A percentile compares a stretch with the other conserved stretches of the same genome.
These are phyloP conservation scores for Zaprionus capensis DNA, from an alignment of 1,140 invertebrate species.

Conservation along the genomic window DNA sequence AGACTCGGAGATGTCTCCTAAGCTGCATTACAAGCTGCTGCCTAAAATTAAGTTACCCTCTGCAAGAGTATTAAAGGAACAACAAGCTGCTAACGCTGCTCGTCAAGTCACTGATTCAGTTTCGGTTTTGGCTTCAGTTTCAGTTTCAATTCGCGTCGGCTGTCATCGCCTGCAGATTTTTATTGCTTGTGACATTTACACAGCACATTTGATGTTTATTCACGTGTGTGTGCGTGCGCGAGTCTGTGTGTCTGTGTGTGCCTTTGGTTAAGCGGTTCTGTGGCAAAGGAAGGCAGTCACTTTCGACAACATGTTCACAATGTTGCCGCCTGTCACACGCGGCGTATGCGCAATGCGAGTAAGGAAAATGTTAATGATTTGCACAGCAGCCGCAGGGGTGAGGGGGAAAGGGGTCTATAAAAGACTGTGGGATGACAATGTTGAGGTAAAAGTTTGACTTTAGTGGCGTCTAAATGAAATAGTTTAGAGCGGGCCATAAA, in stretches of 20 bases:
- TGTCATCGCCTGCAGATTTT: constrained; percentile 55
- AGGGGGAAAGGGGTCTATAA: no score
- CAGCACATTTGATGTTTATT: constrained; percentile 58
- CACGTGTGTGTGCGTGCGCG: constrained; percentile 15
- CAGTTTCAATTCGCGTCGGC: constrained; percentile 17
- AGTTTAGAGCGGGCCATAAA: constrained; percentile 46
- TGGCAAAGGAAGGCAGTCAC: constrained; percentile 35
- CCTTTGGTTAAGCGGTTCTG: constrained; percentile 47
- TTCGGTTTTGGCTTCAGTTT: constrained; percentile 34
- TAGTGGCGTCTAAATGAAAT: constrained; percentile 51
- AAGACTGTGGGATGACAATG: not conserved
- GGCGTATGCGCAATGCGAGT: constrained; percentile 53
- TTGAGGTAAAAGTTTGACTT: constrained; percentile 26
- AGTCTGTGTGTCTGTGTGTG: constrained; percentile 15
- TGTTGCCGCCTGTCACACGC: constrained; percentile 46
- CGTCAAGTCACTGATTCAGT: constrained; percentile 52
- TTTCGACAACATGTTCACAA: constrained; percentile 37
- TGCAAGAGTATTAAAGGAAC: not conserved
- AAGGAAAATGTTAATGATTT: constrained; percentile 50
- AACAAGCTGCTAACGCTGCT: constrained; percentile 23
- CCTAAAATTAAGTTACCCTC: not conserved
- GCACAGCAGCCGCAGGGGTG: constrained; percentile 24
- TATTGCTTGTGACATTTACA: constrained; percentile 64
- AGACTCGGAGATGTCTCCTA: not conserved
- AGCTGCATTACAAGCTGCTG: rapidly evolving